Evolutionary conservation across 2,797 vertebrate genomes (phyloP).

Genomic region (Sylvia borin): DNA sequence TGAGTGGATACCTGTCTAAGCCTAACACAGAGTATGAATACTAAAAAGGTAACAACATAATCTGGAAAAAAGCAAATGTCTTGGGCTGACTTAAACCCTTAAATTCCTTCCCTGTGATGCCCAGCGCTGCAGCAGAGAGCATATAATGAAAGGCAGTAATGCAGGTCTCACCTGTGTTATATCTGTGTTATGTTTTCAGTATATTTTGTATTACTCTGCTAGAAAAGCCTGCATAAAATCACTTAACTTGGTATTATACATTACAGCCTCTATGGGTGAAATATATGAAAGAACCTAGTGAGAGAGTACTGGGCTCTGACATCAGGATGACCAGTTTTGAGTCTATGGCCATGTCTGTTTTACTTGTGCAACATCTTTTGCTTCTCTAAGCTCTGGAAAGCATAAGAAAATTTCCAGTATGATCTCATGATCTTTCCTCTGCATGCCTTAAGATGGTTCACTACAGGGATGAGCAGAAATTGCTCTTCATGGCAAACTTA

Average conservation of each 20-base stretch:
- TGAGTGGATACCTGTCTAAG: not conserved
- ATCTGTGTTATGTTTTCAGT: not conserved
- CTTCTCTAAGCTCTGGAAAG: not conserved
- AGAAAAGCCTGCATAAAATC: not conserved
- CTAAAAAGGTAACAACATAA: not conserved
- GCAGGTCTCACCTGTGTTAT: not conserved
- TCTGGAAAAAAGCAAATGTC: not conserved
- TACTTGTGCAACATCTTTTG: not conserved
- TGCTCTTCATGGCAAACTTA: not conserved
- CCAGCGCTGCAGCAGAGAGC: not conserved
- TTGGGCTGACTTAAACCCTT: not conserved
- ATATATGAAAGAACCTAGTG: not conserved
- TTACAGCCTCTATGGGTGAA: not conserved
- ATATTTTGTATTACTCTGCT: not conserved
- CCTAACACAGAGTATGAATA: not conserved
- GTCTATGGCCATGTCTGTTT: not conserved
- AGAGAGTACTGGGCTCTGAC: not conserved
- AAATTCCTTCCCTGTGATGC: not conserved
- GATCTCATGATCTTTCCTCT: not conserved
- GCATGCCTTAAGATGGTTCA: not conserved
- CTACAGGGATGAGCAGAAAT: not conserved
- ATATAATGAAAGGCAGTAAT: not conserved
- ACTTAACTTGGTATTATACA: not conserved
- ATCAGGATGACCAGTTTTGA: not conserved
- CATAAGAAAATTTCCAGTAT: not conserved